Evolutionary conservation across 2,113 vertebrate species (phyloP).

Genomic region (Corydoras sp.): DNA sequence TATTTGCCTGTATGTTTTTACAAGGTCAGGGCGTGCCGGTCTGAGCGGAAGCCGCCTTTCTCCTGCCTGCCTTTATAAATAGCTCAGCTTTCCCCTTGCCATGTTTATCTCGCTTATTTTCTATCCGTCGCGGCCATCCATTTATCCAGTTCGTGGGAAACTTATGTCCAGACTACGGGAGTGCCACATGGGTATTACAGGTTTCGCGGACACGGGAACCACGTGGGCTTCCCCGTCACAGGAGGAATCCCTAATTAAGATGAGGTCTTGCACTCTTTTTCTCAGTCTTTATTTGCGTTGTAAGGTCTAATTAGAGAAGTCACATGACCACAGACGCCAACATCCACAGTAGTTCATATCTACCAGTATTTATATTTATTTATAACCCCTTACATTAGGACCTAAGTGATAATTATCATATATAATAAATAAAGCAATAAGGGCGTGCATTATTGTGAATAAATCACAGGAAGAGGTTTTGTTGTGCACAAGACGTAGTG

Average conservation of each 20-base stretch:
- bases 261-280: conserved; percentile 1
- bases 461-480: too few species aligned
- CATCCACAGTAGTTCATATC: neutral
- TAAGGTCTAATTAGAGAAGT: conserved; percentile 28
- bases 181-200: conserved; percentile 25
- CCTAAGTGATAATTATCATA: too few species aligned
- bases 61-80: conserved; percentile 34
- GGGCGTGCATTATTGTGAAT: too few species aligned
- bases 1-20: conserved; percentile 28
- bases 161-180: neutral
- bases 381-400: too few species aligned
- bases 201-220: conserved; percentile 22
- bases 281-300: conserved; percentile 4
- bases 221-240: conserved; percentile 17
- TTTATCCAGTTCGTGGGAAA: neutral
- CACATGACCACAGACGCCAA: conserved; percentile 13
- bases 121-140: too few species aligned
- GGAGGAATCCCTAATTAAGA: conserved; percentile 35
- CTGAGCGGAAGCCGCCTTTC: conserved; percentile 28
- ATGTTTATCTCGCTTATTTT: conserved; percentile 1
- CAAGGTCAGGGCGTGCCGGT: conserved; percentile 31
- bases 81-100: conserved; percentile 21
- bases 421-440: too few species aligned
- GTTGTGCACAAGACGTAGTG: too few species aligned
- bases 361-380: too few species aligned